These are phyloP conservation scores for Hemiprocne comata DNA, from an alignment of 2,113 vertebrate genomes.

Conservation along the genomic window DNA sequence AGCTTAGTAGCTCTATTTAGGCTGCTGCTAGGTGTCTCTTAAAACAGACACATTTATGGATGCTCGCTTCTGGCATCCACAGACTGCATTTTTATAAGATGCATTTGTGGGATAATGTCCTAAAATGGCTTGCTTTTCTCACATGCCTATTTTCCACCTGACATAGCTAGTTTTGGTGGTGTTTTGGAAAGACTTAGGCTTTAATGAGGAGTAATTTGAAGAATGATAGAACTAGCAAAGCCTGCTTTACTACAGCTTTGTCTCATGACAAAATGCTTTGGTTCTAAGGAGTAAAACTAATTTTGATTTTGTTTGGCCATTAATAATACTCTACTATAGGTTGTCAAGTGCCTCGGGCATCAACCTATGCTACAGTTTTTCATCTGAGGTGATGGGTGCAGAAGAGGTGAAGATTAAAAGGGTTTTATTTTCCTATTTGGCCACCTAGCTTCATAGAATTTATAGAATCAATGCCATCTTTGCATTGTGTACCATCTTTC, in stretches of 20 bases:
- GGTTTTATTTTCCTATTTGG: background rate
- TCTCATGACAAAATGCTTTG: background rate
- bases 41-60: background rate
- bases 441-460: background rate
- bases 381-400: background rate
- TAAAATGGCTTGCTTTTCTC: background rate
- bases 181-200: background rate
- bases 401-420: background rate
- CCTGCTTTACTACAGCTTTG: background rate
- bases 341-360: background rate
- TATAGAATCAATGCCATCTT: rapidly evolving
- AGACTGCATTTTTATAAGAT: background rate
- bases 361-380: background rate
- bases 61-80: background rate
- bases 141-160: background rate
- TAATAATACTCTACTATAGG: background rate
- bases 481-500: background rate
- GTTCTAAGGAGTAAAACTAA: background rate
- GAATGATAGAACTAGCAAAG: background rate
- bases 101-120: background rate
- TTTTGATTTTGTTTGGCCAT: background rate
- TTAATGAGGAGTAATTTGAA: background rate
- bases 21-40: background rate
- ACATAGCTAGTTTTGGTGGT: background rate
- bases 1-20: background rate